Percentiles rank a stretch among this genome's conserved stretches.
phyloP scores from a whole-genome alignment of 2,888 invertebrate species.

The Plemyria rubiginata region DNA sequence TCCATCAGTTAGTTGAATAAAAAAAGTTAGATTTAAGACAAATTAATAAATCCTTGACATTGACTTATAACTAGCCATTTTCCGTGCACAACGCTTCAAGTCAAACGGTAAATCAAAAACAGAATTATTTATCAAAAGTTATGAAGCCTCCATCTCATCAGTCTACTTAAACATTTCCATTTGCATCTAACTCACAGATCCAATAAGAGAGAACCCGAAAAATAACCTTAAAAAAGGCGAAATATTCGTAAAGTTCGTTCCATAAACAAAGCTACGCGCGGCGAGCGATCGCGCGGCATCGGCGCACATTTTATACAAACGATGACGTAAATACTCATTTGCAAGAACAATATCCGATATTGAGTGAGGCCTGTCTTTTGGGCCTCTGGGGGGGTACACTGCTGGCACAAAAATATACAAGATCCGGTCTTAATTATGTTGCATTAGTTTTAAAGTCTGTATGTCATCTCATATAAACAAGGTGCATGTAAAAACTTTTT shows the following conservation, averaged over 20 bases:
- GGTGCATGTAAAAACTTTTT: no score
- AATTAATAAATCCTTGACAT: no score
- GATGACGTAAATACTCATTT: slow-evolving; percentile 84
- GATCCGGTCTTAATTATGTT: neutral
- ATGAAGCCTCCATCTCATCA: slow-evolving; percentile 26
- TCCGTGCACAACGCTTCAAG: no score
- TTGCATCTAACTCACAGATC: slow-evolving; percentile 39
- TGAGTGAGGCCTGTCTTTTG: slow-evolving; percentile 83
- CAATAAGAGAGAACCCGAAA: slow-evolving; percentile 42
- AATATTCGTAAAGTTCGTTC: slow-evolving; percentile 47
- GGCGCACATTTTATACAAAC: slow-evolving; percentile 78
- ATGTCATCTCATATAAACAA: no score
- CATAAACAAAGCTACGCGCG: slow-evolving; percentile 50
- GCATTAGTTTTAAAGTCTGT: neutral
- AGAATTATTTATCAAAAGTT: slow-evolving; percentile 1
- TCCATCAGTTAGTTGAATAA: no score
- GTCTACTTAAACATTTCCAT: slow-evolving; percentile 34
- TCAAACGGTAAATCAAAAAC: neutral
- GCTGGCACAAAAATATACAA: slow-evolving; percentile 45
- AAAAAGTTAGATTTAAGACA: no score
- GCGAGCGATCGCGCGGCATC: slow-evolving; percentile 56
- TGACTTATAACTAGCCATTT: no score
- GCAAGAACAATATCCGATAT: slow-evolving; percentile 84
- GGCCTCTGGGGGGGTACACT: slow-evolving; percentile 55
- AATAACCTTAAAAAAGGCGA: slow-evolving; percentile 52